Conservation (phyloP, 1,140 invertebrate species). For the Lordiphosa collinella region DNA sequence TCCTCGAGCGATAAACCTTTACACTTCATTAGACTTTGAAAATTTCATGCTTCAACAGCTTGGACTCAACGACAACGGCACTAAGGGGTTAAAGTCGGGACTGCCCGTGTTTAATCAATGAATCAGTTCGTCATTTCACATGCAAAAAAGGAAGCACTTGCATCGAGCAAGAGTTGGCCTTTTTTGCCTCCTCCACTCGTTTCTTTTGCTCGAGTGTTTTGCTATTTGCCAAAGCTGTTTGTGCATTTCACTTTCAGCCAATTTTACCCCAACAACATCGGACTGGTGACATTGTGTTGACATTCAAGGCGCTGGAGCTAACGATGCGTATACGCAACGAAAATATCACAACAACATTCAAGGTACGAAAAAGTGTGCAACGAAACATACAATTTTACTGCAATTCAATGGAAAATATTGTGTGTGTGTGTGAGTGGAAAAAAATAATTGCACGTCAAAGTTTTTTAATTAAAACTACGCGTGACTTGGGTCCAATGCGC, state of each 20-base stretch:
- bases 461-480: slow-evolving; percentile 75
- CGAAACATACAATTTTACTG: slow-evolving; percentile 34
- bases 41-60: slow-evolving; percentile 75
- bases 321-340: slow-evolving; percentile 46
- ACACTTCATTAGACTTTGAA: slow-evolving; percentile 69
- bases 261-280: slow-evolving; percentile 22
- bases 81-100: slow-evolving; percentile 57
- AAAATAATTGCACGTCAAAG: slow-evolving; percentile 70
- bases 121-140: slow-evolving; percentile 62
- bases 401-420: slow-evolving; percentile 39
- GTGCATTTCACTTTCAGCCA: slow-evolving; percentile 47
- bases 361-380: slow-evolving; percentile 6
- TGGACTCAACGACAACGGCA: slow-evolving; percentile 31
- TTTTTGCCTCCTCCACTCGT: slow-evolving; percentile 2
- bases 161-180: slow-evolving; percentile 17
- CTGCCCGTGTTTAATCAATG: slow-evolving; percentile 66
- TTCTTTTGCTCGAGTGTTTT: slow-evolving; percentile 27
- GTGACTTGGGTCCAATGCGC: slow-evolving; percentile 64
- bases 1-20: slow-evolving; percentile 71
- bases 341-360: slow-evolving; percentile 29
- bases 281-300: slow-evolving; percentile 50
- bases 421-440: slow-evolving; percentile 10
- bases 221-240: slow-evolving; percentile 42
- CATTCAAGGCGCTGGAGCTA: slow-evolving; percentile 37
- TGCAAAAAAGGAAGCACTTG: slow-evolving; percentile 46